Base-by-base conservation (phyloP, 2,888 invertebrate species). In the Lochmaea crataegi region DNA sequence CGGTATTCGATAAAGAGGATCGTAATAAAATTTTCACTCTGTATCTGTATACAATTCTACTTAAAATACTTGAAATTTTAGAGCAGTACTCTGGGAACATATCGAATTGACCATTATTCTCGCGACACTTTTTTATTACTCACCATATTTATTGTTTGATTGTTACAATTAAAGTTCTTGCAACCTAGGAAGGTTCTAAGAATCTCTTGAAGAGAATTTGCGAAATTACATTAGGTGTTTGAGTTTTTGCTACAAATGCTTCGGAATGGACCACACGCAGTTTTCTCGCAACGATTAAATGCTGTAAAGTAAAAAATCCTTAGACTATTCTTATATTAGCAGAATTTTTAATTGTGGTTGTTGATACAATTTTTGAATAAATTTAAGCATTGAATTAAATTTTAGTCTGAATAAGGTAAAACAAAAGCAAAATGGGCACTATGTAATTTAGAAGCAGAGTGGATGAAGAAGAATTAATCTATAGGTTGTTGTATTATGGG, bases 91-190 rank as follows among this genome's bases (percentile, higher is more conserved):
- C 42, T 42, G 38, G 18, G 61, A 63, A 63, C 61, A n/a, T 41
- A 63, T 42, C 42, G 38, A 63, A 42, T 11, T 58, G 38, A 2
- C 41, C 61, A 42, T 63, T 63, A 63, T 42, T 12, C 10, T 42
- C 61, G 61, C 61, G 42, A 63, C 61, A 63, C 42, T 63, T 22
- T 63, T 63, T 63, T 63, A 63, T 18, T 42, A 16, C 16, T 18
- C 2, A 18, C 42, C 42, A 18, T 63, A 63, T 63, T 63, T 63
- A 63, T 63, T 63, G 61, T 63, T 63, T 18, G 61, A 63, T 63
- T 63, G 61, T 42, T 63, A 63, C 68, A 69, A 69, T 69, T 63
- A 69, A 69, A 69, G 63, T 69, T 51, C 63, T 61, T 63, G 32
- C 60, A 26, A 32, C n/a, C 60, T 38, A 14, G 26, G 60, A 38